Evolutionary conservation across 1,140 invertebrate genomes (phyloP).

Genomic region (Reticulitermes speratus): DNA sequence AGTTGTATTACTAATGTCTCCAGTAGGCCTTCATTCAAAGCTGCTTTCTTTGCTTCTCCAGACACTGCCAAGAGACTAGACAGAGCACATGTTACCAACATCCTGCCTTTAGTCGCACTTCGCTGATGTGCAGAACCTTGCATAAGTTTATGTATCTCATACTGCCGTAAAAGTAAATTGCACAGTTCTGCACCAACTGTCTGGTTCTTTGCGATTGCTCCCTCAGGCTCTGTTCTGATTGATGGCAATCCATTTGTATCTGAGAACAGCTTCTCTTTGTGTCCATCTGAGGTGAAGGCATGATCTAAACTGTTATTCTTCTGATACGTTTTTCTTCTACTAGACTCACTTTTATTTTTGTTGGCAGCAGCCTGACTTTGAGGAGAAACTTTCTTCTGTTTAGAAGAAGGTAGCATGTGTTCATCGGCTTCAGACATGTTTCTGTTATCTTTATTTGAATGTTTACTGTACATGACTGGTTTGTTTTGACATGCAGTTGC

Average conservation of each 20-base stretch:
- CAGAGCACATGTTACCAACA: constrained; percentile 47
- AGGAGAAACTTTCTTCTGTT: not conserved
- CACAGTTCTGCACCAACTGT: constrained; percentile 49
- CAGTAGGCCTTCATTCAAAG: constrained; percentile 46
- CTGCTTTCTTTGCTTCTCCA: constrained; percentile 48
- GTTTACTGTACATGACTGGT: not conserved
- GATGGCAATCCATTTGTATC: not conserved
- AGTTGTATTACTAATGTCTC: constrained; percentile 46
- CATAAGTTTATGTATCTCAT: constrained; percentile 46
- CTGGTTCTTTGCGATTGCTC: not conserved
- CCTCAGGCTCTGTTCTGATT: no score
- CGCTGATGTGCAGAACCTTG: not conserved
- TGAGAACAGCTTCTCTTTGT: not conserved
- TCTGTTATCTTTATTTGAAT: no score
- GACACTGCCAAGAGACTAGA: constrained; percentile 52
- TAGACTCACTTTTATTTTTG: not conserved
- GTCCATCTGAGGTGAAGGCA: not conserved
- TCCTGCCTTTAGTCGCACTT: constrained; percentile 43
- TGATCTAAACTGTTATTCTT: not conserved
- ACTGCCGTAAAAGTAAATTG: constrained; percentile 48
- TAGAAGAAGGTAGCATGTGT: not conserved
- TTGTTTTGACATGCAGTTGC: not conserved
- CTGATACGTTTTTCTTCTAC: not conserved
- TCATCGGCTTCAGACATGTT: not conserved
- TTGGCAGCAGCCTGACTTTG: not conserved